Percentiles rank a stretch among this genome's conserved stretches.
phyloP scores from a whole-genome alignment of 2,888 invertebrate genomes.

The Blera fallax region DNA sequence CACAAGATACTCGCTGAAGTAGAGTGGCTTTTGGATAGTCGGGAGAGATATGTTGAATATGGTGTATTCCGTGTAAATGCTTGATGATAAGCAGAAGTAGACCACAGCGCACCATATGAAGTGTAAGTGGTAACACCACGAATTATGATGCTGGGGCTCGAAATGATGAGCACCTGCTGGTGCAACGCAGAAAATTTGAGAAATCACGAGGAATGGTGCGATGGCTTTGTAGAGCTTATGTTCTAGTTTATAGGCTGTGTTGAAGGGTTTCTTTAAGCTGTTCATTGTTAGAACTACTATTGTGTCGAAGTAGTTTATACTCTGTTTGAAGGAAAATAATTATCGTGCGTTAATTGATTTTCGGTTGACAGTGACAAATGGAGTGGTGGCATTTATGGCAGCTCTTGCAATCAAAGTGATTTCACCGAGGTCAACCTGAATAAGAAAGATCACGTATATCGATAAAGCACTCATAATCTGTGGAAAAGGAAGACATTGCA shows the following conservation, averaged over 20 bases:
- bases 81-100: constrained; percentile 43
- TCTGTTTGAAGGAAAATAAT: neutral
- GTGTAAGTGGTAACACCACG: constrained; percentile 48
- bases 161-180: constrained; percentile 68
- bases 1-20: constrained; percentile 73
- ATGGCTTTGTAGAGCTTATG: constrained; percentile 57
- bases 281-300: constrained; percentile 38
- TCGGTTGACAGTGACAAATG: constrained; percentile 44
- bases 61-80: constrained; percentile 64
- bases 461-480: constrained; percentile 77
- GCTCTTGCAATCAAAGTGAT: constrained; percentile 73
- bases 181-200: constrained; percentile 71
- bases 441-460: constrained; percentile 78
- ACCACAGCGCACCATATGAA: constrained; percentile 70
- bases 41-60: constrained; percentile 61
- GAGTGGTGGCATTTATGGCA: constrained; percentile 7
- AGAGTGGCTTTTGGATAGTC: constrained; percentile 73
- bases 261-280: constrained; percentile 6
- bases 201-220: constrained; percentile 62
- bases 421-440: constrained; percentile 78
- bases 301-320: neutral
- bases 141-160: neutral
- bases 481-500: neutral
- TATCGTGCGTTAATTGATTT: constrained; percentile 46
- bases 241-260: constrained; percentile 43